A percentile compares a stretch with the other conserved stretches of the same genome.
phyloP scores from a whole-genome alignment of 2,113 vertebrate genomes.

The Pandion haliaetus region DNA sequence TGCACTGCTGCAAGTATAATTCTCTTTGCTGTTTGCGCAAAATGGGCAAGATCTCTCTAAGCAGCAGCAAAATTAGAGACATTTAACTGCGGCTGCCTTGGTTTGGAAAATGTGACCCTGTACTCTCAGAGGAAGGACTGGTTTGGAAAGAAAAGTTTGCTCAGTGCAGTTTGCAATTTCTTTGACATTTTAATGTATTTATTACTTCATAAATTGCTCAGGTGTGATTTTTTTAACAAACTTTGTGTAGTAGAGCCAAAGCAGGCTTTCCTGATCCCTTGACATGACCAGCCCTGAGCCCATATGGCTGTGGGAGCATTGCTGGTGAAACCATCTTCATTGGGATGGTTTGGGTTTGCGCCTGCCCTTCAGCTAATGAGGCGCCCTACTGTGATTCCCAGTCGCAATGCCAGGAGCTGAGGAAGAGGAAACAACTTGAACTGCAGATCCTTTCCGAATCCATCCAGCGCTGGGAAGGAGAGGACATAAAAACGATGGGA shows the following conservation, averaged over 20 bases:
- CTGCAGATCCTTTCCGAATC: constrained; percentile 95
- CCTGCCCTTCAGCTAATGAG: background rate
- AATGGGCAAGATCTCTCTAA: background rate
- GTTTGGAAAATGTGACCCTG: constrained; percentile 27
- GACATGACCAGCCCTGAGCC: background rate
- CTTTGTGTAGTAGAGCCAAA: background rate
- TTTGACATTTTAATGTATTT: background rate
- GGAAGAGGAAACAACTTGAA: constrained; percentile 93
- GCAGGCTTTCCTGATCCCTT: background rate
- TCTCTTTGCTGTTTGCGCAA: background rate
- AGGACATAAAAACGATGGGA: constrained; percentile 91
- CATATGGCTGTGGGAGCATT: background rate
- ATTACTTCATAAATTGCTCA: background rate
- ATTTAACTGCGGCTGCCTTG: background rate
- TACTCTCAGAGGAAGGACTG: background rate
- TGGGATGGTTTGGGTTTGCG: background rate
- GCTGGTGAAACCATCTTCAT: background rate
- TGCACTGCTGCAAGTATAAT: background rate
- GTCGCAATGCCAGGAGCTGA: constrained; percentile 91
- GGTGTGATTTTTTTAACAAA: background rate
- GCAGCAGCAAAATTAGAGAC: background rate
- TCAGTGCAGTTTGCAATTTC: background rate
- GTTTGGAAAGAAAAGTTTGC: constrained; percentile 34
- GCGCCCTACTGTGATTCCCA: constrained; percentile 33
- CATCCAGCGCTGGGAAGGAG: constrained; percentile 95